A percentile compares a stretch with the other conserved stretches of the same genome.
Conservation (phyloP, 2,113 vertebrate species). For the Anguilla rostrata region DNA sequence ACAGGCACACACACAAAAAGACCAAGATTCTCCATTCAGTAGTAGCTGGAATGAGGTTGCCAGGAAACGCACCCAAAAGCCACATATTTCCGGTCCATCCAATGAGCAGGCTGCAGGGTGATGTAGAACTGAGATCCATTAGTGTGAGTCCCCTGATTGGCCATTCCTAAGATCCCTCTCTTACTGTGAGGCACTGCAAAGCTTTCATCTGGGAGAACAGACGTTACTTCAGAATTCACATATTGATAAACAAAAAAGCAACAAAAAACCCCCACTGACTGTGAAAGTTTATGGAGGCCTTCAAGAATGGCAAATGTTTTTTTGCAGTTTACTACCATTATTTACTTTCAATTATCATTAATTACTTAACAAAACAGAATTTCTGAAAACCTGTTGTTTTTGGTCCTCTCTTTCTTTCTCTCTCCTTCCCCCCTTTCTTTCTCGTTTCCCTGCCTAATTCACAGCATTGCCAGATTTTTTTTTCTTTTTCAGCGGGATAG, state of each 20-base stretch:
- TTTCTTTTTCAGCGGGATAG: background rate
- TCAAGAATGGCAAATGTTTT: background rate
- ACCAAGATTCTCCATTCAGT: background rate
- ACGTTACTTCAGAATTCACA: background rate
- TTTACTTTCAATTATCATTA: too few species aligned
- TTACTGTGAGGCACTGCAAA: slow-evolving; percentile 78
- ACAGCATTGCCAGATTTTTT: background rate
- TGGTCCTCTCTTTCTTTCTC: background rate
- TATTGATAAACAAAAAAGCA: background rate
- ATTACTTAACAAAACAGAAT: background rate
- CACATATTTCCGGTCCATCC: slow-evolving; percentile 82
- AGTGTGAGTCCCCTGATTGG: slow-evolving; percentile 81
- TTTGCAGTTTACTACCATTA: background rate
- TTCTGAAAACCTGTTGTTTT: background rate
- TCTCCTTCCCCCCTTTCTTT: background rate
- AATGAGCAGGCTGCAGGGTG: slow-evolving; percentile 77
- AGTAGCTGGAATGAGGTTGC: background rate
- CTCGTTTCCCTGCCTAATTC: too few species aligned
- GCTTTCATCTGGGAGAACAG: slow-evolving; percentile 75
- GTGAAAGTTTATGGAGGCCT: background rate
- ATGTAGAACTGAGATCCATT: slow-evolving; percentile 88
- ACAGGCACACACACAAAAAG: background rate
- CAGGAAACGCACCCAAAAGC: slow-evolving; percentile 82
- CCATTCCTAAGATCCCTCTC: slow-evolving; percentile 81
- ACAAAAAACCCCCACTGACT: background rate